These are phyloP conservation scores for Luperina testacea DNA, from an alignment of 2,888 invertebrate genomes.

Conservation along the genomic window DNA sequence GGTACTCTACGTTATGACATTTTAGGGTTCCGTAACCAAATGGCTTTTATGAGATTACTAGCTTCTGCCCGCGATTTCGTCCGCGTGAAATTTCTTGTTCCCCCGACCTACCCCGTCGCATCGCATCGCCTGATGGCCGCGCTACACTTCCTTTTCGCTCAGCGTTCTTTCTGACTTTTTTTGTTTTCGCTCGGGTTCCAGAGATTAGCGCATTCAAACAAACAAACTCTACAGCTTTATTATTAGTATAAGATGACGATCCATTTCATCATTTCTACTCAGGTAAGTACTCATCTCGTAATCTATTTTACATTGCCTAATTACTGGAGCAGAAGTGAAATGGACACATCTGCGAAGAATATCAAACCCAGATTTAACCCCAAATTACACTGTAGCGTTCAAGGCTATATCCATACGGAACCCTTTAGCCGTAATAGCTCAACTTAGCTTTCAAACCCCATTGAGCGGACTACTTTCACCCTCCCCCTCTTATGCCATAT, in stretches of 20 bases:
- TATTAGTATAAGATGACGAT: no score
- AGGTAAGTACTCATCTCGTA: background rate
- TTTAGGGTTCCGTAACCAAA: background rate
- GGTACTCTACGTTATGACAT: background rate
- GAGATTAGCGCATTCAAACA: no score
- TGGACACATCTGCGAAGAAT: conserved; percentile 12
- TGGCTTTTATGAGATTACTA: background rate
- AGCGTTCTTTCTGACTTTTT: no score
- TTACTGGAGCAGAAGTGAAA: background rate
- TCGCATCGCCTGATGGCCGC: no score
- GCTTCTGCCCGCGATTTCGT: no score
- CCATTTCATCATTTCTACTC: background rate
- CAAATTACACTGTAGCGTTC: conserved; percentile 3
- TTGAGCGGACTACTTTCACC: conserved; percentile 71
- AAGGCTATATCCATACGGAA: conserved; percentile 24
- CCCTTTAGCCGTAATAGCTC: conserved; percentile 66
- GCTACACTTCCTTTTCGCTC: no score
- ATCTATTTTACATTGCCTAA: background rate
- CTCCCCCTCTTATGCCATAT: conserved; percentile 72
- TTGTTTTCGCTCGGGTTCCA: no score
- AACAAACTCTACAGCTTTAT: no score
- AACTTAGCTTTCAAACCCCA: conserved; percentile 71
- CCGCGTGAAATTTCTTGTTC: no score
- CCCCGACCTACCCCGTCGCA: no score
- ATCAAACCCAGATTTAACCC: background rate